Evolutionary conservation across 2,797 vertebrate genomes (phyloP), one percentile per base, ranked within the genome.

Genomic region (Darevskia mixta): DNA sequence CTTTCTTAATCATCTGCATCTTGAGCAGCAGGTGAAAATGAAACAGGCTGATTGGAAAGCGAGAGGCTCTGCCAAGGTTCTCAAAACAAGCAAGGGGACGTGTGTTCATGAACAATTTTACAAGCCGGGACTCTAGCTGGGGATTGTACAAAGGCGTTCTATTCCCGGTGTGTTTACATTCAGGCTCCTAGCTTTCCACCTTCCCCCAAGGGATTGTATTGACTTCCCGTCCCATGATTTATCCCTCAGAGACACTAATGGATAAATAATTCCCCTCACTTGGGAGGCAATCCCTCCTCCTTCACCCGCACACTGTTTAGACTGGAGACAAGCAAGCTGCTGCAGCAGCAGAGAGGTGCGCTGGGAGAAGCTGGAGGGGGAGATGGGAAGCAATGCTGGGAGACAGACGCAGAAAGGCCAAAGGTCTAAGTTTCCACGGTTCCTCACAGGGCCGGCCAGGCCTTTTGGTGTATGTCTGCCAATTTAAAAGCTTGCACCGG

Each of bases 251-350:
- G 78, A 76, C 27, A 41, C 58, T 81, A 76, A 89, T 87, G 80
- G 72, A 87, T 89, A 89, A 89, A 89, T 81, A 81, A 89, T 64
- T 49, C 25, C 3, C 32, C 27, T 8, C 55, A 32, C 83, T 82
- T 76, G 71, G 69, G 61, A 67, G 88, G 69, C 35, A 67, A 72
- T 3, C 25, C 41, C 17, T 29, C 32, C 83, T 85, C 32, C 35
- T 45, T 81, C 29, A n/a, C 55, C 69, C 77, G 38, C n/a, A 15
- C 32, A 5, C 71, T 67, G n/a, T 67, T 81, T 75, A 88, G 45
- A 79, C 4, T 25, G 43, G 41, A 69, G 38, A 43, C 35, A 32
- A n/a, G 45, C 67, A 41, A 75, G 35, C 15, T 80, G 32, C 45
- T 35, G 29, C 49, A 1, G 49, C 13, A 55, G 17, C 55, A 84